Conservation (phyloP, 2,888 invertebrate species). For the Agrotis ipsilon region DNA sequence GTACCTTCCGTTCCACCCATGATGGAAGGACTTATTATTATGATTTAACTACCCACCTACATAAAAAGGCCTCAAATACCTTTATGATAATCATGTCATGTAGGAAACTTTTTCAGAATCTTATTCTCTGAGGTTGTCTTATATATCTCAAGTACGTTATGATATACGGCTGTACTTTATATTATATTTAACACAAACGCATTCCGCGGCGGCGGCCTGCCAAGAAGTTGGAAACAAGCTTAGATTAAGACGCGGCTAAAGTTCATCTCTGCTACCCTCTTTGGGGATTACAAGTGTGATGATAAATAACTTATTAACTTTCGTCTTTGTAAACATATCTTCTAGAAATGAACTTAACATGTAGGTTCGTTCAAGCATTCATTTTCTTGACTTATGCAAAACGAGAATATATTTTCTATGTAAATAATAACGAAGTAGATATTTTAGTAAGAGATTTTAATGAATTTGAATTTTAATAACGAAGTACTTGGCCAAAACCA, state of each 20-base stretch:
- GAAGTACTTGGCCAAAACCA: background rate
- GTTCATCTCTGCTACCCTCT: conserved; percentile 30
- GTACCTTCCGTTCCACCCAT: too few species aligned
- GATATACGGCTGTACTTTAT: conserved; percentile 18
- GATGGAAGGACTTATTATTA: too few species aligned
- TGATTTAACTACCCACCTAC: too few species aligned
- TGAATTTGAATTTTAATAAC: background rate
- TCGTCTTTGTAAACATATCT: conserved; percentile 8
- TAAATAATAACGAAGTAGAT: background rate
- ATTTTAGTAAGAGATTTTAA: background rate
- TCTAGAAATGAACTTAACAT: conserved; percentile 3
- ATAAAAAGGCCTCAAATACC: too few species aligned
- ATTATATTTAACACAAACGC: conserved; percentile 30
- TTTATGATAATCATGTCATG: background rate
- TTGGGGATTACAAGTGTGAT: conserved; percentile 26
- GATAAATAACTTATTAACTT: conserved; percentile 42
- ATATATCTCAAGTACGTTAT: background rate
- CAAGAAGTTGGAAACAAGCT: conserved; percentile 40
- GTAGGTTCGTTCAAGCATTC: background rate
- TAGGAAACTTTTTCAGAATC: background rate
- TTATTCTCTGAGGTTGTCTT: background rate
- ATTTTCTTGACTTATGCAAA: background rate
- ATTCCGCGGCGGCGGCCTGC: conserved; percentile 18
- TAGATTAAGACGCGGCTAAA: conserved; percentile 34
- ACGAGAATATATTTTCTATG: background rate